Evolutionary conservation across 2,888 invertebrate genomes (phyloP).

Genomic region (Atethmia centrago): DNA sequence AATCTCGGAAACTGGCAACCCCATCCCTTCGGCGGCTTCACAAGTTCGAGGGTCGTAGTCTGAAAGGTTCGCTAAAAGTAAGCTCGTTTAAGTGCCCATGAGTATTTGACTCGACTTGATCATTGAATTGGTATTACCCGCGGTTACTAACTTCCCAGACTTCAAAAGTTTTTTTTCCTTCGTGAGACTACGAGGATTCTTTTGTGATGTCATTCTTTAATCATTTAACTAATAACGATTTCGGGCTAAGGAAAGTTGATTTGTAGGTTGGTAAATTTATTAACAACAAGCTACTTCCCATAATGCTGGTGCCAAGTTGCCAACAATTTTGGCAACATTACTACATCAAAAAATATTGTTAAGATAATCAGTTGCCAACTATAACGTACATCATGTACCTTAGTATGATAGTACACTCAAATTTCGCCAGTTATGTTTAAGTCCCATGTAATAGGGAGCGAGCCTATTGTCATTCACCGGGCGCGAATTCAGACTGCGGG

Average conservation of each 20-base stretch:
- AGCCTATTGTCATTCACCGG: too few species aligned
- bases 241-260: not conserved
- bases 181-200: not conserved
- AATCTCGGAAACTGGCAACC: conserved; percentile 51
- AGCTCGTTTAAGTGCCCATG: conserved; percentile 35
- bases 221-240: conserved; percentile 13
- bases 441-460: too few species aligned
- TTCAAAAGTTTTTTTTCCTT: conserved; percentile 2
- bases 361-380: conserved; percentile 16
- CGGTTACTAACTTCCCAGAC: conserved; percentile 27
- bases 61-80: conserved; percentile 52
- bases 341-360: not conserved
- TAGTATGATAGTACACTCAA: too few species aligned
- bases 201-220: conserved; percentile 10
- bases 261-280: too few species aligned
- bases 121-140: conserved; percentile 52
- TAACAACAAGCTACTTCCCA: not conserved
- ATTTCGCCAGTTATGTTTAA: too few species aligned
- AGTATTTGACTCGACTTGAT: conserved; percentile 59
- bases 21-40: conserved; percentile 39
- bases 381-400: not conserved
- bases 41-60: conserved; percentile 55
- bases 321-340: conserved; percentile 13
- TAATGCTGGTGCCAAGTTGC: not conserved
- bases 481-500: too few species aligned